Evolutionary conservation across 2,113 vertebrate species (phyloP).

Genomic region (Neodon shergylaensis): DNA sequence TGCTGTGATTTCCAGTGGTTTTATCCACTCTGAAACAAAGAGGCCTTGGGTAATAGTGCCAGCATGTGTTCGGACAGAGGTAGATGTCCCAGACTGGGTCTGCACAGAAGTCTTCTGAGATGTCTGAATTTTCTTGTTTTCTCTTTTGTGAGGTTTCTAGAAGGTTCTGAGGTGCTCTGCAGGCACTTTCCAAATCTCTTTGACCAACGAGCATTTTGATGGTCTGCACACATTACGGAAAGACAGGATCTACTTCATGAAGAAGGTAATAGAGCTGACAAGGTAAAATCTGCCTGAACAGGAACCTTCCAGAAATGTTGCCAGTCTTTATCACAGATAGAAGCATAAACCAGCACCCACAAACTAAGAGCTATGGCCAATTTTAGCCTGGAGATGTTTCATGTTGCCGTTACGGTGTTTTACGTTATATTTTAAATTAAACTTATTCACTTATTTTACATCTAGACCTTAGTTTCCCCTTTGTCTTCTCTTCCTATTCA

Average conservation of each 20-base stretch:
- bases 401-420: background rate
- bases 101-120: background rate
- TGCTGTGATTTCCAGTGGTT: constrained; percentile 9
- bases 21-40: background rate
- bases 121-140: background rate
- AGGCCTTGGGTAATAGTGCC: background rate
- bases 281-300: background rate
- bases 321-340: background rate
- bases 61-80: background rate
- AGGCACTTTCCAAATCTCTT: constrained; percentile 5
- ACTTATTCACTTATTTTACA: background rate
- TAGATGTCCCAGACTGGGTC: background rate
- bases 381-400: background rate
- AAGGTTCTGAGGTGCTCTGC: background rate
- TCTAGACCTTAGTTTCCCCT: background rate
- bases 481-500: background rate
- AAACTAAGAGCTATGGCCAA: background rate
- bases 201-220: background rate
- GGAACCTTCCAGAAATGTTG: constrained; percentile 5
- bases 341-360: background rate
- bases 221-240: background rate
- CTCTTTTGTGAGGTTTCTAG: background rate
- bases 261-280: background rate
- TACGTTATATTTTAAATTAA: background rate
- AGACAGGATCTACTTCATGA: background rate